Evolutionary conservation across 1,140 invertebrate species (phyloP).

Genomic region (Penaeus chinensis): DNA sequence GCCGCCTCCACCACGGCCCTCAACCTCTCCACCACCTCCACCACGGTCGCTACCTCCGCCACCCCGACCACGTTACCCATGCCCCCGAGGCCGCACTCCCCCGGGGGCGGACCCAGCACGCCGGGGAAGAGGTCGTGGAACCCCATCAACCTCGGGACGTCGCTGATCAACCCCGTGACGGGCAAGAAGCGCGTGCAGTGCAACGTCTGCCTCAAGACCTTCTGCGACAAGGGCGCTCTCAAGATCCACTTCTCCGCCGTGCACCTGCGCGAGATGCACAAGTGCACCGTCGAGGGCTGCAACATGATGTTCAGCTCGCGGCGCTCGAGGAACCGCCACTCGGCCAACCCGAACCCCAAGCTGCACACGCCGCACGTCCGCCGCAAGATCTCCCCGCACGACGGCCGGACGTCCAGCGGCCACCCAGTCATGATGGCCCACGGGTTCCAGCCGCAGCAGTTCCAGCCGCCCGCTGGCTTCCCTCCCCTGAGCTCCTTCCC

Average conservation of each 20-base stretch:
- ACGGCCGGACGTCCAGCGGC: slow-evolving; percentile 87
- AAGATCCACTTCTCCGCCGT: slow-evolving; percentile 99
- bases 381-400: slow-evolving; percentile 91
- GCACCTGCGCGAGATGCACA: slow-evolving; percentile 98
- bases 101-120: slow-evolving; percentile 38
- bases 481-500: slow-evolving; percentile 62
- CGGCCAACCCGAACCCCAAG: slow-evolving; percentile 98
- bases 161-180: slow-evolving; percentile 90
- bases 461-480: slow-evolving; percentile 62
- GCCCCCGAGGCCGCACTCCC: slow-evolving; percentile 55
- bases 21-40: slow-evolving; percentile 61
- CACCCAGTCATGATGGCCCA: slow-evolving; percentile 78
- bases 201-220: slow-evolving; percentile 97
- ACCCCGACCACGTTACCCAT: slow-evolving; percentile 57
- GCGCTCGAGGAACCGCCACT: slow-evolving; percentile 94
- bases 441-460: slow-evolving; percentile 46
- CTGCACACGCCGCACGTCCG: slow-evolving; percentile 94
- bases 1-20: slow-evolving; percentile 51
- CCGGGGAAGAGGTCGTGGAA: slow-evolving; percentile 90
- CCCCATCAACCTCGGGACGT: slow-evolving; percentile 87
- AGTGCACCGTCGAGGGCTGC: slow-evolving; percentile 97
- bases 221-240: slow-evolving; percentile 99
- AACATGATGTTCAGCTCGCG: slow-evolving; percentile 99
- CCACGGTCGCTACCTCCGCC: slow-evolving; percentile 52
- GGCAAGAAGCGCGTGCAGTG: slow-evolving; percentile 98